Evolutionary conservation across 2,888 invertebrate genomes (phyloP).

Genomic region (Lamproptera curius): DNA sequence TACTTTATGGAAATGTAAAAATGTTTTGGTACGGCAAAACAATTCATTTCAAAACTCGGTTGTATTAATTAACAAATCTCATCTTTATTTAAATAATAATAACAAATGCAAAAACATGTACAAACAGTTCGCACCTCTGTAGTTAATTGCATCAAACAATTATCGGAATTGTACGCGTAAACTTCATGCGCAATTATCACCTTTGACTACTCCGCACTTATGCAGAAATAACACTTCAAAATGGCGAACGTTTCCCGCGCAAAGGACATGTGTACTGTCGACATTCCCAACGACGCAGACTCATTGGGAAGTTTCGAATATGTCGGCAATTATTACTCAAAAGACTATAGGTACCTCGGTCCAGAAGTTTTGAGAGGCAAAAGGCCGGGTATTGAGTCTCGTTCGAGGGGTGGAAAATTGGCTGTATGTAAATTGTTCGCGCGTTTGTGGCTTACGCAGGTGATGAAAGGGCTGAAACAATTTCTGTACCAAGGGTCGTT

Average conservation of each 20-base stretch:
- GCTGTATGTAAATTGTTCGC: conserved; percentile 33
- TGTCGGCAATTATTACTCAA: conserved; percentile 54
- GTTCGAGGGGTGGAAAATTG: conserved; percentile 17
- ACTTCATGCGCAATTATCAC: not conserved
- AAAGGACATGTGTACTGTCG: not conserved
- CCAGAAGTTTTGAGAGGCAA: conserved; percentile 38
- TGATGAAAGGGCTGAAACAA: conserved; percentile 58
- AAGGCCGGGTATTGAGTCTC: conserved; percentile 17
- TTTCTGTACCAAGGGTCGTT: conserved; percentile 65
- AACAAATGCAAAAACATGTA: conserved; percentile 8
- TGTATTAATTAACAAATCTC: not conserved
- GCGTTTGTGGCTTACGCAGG: conserved; percentile 50
- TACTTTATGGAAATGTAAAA: not conserved
- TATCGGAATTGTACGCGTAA: conserved; percentile 16
- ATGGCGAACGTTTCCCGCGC: conserved; percentile 2
- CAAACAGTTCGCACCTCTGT: not conserved
- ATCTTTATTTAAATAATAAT: not conserved
- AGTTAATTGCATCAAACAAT: conserved; percentile 20
- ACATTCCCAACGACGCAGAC: conserved; percentile 21
- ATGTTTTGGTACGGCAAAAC: not conserved
- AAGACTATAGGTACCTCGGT: conserved; percentile 60
- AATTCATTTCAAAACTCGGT: too few species aligned
- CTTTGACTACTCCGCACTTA: not conserved
- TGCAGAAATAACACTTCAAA: not conserved
- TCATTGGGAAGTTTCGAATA: conserved; percentile 36